A percentile compares a stretch with the other conserved stretches of the same genome.
phyloP scores from a whole-genome alignment of 2,888 invertebrate species.

The Andrena minutula region DNA sequence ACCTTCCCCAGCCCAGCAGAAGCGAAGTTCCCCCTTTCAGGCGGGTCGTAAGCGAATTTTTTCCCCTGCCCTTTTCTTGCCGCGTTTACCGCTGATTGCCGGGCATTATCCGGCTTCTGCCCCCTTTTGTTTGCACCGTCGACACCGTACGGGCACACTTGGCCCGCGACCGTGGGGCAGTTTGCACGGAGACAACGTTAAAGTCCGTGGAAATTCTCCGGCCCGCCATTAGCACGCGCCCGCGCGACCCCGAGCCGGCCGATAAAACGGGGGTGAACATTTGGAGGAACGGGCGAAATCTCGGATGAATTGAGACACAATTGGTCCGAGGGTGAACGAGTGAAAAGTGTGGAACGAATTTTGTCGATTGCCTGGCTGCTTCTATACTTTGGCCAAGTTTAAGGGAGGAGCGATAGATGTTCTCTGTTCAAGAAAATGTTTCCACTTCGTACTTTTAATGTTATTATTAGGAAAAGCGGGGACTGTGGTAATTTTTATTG shows the following conservation, averaged over 20 bases:
- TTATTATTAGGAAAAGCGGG: too few relatives aligned
- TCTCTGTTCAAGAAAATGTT: too few relatives aligned
- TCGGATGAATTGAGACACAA: too few relatives aligned
- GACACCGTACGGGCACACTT: not conserved
- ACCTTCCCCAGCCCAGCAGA: not conserved
- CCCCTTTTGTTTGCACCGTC: slow-evolving; percentile 27
- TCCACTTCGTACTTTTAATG: too few relatives aligned
- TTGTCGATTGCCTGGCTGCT: too few relatives aligned
- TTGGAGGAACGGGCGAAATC: not conserved
- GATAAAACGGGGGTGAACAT: slow-evolving; percentile 33
- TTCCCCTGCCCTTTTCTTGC: not conserved
- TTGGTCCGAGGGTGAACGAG: too few relatives aligned
- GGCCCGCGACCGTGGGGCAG: not conserved
- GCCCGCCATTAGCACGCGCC: slow-evolving; percentile 6
- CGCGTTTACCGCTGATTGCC: slow-evolving; percentile 33
- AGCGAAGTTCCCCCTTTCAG: slow-evolving; percentile 1
- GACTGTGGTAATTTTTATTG: too few relatives aligned
- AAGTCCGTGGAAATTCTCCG: slow-evolving; percentile 4
- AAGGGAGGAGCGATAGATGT: too few relatives aligned
- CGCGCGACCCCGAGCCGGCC: slow-evolving; percentile 6
- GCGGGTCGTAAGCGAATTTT: slow-evolving; percentile 35
- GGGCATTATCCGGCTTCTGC: slow-evolving; percentile 28
- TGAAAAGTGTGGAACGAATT: too few relatives aligned
- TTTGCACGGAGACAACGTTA: slow-evolving; percentile 13
- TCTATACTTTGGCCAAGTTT: too few relatives aligned